These are phyloP conservation scores for Aromia moschata DNA, from an alignment of 2,888 invertebrate species.

Conservation along the genomic window DNA sequence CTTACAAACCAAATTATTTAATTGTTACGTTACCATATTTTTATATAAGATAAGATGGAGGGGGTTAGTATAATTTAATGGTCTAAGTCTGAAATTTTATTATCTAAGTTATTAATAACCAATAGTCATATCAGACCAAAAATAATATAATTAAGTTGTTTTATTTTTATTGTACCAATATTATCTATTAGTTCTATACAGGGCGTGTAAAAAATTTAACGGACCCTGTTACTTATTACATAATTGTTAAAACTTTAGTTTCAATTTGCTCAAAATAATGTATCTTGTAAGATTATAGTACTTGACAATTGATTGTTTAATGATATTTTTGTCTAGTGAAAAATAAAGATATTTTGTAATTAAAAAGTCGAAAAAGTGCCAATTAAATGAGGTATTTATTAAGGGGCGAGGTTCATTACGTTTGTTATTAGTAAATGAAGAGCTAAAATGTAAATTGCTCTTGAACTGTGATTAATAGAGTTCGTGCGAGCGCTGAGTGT, in stretches of 20 bases:
- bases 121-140: slow-evolving; percentile 16
- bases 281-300: too few species aligned
- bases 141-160: slow-evolving; percentile 5
- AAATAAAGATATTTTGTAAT: too few species aligned
- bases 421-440: not conserved
- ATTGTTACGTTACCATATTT: too few species aligned
- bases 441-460: not conserved
- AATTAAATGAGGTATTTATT: not conserved
- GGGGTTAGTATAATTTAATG: slow-evolving; percentile 1
- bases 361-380: slow-evolving; percentile 4
- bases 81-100: not conserved
- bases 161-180: not conserved
- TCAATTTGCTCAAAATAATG: slow-evolving; percentile 6
- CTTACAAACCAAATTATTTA: too few species aligned
- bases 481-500: not conserved
- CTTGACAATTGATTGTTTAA: too few species aligned
- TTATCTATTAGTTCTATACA: too few species aligned
- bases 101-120: not conserved
- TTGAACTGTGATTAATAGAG: not conserved
- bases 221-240: too few species aligned
- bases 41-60: too few species aligned
- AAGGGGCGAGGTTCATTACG: not conserved
- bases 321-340: too few species aligned
- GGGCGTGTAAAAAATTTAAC: too few species aligned
- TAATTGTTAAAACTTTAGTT: not conserved